These are phyloP conservation scores for Lysandra bellargus DNA, from an alignment of 2,888 invertebrate species.

Conservation along the genomic window DNA sequence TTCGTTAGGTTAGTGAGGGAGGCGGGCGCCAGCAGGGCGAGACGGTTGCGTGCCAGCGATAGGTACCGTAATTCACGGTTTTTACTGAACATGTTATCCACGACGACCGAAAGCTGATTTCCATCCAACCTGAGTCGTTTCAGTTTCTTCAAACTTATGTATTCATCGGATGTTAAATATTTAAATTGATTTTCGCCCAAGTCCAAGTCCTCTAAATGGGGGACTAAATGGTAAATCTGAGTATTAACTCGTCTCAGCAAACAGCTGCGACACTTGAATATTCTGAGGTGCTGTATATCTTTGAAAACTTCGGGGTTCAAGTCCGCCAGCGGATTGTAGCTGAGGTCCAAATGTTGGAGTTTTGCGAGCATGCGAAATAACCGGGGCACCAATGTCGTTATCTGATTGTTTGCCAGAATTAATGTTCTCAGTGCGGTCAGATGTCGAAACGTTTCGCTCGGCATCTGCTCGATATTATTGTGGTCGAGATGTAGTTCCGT, in stretches of 20 bases:
- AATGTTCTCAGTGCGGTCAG: constrained; percentile 85
- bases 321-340: constrained; percentile 86
- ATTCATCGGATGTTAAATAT: constrained; percentile 86
- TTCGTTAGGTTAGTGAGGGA: constrained; percentile 87
- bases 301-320: constrained; percentile 90
- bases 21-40: constrained; percentile 86
- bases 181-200: constrained; percentile 89
- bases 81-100: constrained; percentile 85
- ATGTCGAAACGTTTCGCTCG: constrained; percentile 88
- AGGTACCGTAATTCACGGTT: constrained; percentile 78
- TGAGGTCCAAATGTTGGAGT: constrained; percentile 86
- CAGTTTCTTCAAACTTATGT: constrained; percentile 84
- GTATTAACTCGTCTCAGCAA: constrained; percentile 87
- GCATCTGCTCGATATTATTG: constrained; percentile 87
- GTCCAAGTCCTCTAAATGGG: constrained; percentile 86
- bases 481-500: constrained; percentile 86
- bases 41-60: constrained; percentile 85
- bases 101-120: constrained; percentile 87
- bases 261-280: constrained; percentile 87
- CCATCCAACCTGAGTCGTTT: constrained; percentile 85
- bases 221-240: constrained; percentile 88
- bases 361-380: constrained; percentile 87
- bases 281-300: constrained; percentile 85
- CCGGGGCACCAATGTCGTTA: constrained; percentile 85
- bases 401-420: constrained; percentile 84